Conservation (phyloP, 2,113 vertebrate genomes). For the Mola mola region DNA sequence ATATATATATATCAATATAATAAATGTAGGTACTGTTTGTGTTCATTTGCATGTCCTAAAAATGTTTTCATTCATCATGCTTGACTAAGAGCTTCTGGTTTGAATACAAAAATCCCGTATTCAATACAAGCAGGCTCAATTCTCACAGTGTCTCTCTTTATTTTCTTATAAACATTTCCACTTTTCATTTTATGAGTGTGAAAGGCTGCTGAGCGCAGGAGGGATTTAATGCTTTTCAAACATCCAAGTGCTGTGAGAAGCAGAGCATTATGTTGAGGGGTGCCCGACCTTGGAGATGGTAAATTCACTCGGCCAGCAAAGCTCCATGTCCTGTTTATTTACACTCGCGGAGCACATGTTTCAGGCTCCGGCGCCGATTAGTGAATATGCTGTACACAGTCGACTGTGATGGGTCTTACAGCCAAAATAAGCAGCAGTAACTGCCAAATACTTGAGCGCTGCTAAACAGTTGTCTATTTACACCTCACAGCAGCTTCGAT, state of each 20-base stretch:
- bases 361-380: slow-evolving; percentile 56
- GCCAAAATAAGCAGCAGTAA: slow-evolving; percentile 75
- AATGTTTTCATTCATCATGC: too few relatives aligned
- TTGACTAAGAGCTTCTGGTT: too few relatives aligned
- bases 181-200: slow-evolving; percentile 34
- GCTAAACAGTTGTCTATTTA: slow-evolving; percentile 39
- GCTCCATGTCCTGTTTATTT: slow-evolving; percentile 76
- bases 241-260: slow-evolving; percentile 45
- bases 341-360: slow-evolving; percentile 58
- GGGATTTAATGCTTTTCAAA: slow-evolving; percentile 48
- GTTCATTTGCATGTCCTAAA: too few relatives aligned
- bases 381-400: slow-evolving; percentile 56
- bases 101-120: neutral
- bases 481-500: slow-evolving; percentile 46
- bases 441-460: slow-evolving; percentile 49
- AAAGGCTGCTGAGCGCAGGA: slow-evolving; percentile 46
- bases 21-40: too few relatives aligned
- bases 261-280: slow-evolving; percentile 35
- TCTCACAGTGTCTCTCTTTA: slow-evolving; percentile 23
- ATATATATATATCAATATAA: too few relatives aligned
- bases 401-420: slow-evolving; percentile 42
- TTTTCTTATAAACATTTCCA: slow-evolving; percentile 59
- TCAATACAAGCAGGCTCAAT: neutral
- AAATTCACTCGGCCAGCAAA: slow-evolving; percentile 47
- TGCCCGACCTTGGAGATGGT: slow-evolving; percentile 26